Evolutionary conservation across 1,140 invertebrate genomes (phyloP).

Genomic region (Tyrophagus putrescentiae): DNA sequence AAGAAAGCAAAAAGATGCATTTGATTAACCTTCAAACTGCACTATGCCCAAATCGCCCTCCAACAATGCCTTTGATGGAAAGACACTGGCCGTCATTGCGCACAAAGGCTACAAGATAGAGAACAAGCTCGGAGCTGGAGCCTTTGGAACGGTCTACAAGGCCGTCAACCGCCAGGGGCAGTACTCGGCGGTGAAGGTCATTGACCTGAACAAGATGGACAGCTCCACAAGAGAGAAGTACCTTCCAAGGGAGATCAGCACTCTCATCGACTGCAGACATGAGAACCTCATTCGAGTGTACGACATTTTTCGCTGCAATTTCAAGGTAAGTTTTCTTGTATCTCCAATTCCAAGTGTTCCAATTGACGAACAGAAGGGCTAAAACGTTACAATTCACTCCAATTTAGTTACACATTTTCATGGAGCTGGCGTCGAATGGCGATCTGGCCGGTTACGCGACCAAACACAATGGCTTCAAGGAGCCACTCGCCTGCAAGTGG

Average conservation of each 20-base stretch:
- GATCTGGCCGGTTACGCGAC: background rate
- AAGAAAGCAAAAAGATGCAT: no score
- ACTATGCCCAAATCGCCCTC: no score
- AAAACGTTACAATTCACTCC: no score
- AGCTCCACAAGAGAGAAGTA: background rate
- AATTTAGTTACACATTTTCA: conserved; percentile 20
- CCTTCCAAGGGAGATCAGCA: conserved; percentile 10
- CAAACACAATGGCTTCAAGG: background rate
- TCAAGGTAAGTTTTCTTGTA: no score
- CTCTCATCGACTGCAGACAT: conserved; percentile 4
- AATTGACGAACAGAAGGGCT: no score
- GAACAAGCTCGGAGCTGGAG: conserved; percentile 18
- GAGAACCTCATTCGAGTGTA: conserved; percentile 14
- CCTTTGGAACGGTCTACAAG: conserved; percentile 22
- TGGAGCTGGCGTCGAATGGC: conserved; percentile 14
- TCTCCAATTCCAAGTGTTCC: no score
- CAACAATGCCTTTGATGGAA: conserved; percentile 19
- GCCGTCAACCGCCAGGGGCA: background rate
- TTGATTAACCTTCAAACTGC: no score
- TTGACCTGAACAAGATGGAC: conserved; percentile 3
- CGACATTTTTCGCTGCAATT: conserved; percentile 8
- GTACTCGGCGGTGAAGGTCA: conserved; percentile 17
- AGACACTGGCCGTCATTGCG: conserved; percentile 11
- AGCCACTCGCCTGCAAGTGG: background rate
- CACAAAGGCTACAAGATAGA: conserved; percentile 21